A percentile compares a stretch with the other conserved stretches of the same genome.
These are phyloP conservation scores for Platycheirus albimanus DNA, from an alignment of 2,888 invertebrate genomes.

Conservation along the genomic window DNA sequence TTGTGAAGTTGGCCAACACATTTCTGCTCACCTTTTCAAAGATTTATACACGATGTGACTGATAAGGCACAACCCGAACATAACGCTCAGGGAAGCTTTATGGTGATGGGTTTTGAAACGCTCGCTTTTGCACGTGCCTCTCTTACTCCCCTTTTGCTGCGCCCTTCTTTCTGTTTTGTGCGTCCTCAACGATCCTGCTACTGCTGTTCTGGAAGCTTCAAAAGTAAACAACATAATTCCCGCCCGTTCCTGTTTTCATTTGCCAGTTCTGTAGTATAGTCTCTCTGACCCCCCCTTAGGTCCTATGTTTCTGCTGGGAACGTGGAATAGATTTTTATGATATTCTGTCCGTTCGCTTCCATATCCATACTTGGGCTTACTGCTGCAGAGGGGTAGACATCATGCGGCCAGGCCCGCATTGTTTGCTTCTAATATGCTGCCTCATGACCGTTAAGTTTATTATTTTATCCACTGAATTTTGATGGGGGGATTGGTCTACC, in stretches of 20 bases:
- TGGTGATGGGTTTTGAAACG: slow-evolving; percentile 65
- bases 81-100: slow-evolving; percentile 66
- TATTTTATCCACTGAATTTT: slow-evolving; percentile 68
- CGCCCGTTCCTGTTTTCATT: slow-evolving; percentile 52
- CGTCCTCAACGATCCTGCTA: background rate
- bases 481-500: slow-evolving; percentile 7
- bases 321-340: slow-evolving; percentile 63
- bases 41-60: slow-evolving; percentile 71
- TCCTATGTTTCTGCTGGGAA: slow-evolving; percentile 1
- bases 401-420: slow-evolving; percentile 50
- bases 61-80: slow-evolving; percentile 73
- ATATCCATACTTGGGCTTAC: slow-evolving; percentile 2
- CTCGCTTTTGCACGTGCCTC: slow-evolving; percentile 69
- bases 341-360: slow-evolving; percentile 23
- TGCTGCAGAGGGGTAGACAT: slow-evolving; percentile 36
- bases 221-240: slow-evolving; percentile 74
- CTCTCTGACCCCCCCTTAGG: background rate
- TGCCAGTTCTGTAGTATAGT: background rate
- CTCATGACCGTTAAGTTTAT: slow-evolving; percentile 74
- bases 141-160: slow-evolving; percentile 1
- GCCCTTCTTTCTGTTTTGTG: no score
- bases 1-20: slow-evolving; percentile 66
- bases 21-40: slow-evolving; percentile 71
- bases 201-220: slow-evolving; percentile 45
- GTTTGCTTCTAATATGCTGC: slow-evolving; percentile 72